Conservation (phyloP, 2,113 vertebrate species). For the Datnioides undecimradiatus region DNA sequence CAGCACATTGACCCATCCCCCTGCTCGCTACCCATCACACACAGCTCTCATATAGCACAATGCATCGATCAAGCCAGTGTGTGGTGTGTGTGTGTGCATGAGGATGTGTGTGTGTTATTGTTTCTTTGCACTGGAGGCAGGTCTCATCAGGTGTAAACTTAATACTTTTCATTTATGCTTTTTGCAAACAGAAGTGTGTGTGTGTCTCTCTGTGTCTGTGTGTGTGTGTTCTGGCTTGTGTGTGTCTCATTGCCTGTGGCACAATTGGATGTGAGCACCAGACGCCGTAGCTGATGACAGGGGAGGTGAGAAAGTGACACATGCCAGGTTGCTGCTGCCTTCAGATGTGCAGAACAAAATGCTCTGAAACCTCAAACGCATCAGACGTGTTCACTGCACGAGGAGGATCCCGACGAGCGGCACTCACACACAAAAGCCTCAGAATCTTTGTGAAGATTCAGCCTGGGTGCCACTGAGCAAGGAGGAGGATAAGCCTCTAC, state of each 20-base stretch:
- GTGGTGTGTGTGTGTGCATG: conserved; percentile 19
- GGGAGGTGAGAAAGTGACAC: conserved; percentile 21
- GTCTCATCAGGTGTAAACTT: too few relatives aligned
- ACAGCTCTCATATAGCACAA: conserved; percentile 63
- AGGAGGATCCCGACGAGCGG: conserved; percentile 67
- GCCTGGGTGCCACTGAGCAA: conserved; percentile 23
- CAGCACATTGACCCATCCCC: conserved; percentile 70
- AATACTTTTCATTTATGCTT: too few relatives aligned
- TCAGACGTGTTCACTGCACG: conserved; percentile 61
- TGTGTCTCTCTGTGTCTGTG: neutral
- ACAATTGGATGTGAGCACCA: neutral
- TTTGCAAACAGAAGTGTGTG: too few relatives aligned
- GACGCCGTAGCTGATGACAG: neutral
- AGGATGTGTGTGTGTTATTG: neutral
- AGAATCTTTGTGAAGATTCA: conserved; percentile 28
- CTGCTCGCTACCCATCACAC: conserved; percentile 74
- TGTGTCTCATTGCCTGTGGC: neutral
- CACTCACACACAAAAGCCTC: conserved; percentile 80
- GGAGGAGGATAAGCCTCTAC: conserved; percentile 39
- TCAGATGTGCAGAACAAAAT: conserved; percentile 28
- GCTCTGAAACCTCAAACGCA: conserved; percentile 34
- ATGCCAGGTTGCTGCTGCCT: neutral
- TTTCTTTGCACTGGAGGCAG: neutral
- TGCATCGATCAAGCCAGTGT: conserved; percentile 70
- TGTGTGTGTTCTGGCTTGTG: conserved; percentile 10